Base-by-base conservation (phyloP, 2,113 vertebrate genomes). In the Eonycteris spelaea region DNA sequence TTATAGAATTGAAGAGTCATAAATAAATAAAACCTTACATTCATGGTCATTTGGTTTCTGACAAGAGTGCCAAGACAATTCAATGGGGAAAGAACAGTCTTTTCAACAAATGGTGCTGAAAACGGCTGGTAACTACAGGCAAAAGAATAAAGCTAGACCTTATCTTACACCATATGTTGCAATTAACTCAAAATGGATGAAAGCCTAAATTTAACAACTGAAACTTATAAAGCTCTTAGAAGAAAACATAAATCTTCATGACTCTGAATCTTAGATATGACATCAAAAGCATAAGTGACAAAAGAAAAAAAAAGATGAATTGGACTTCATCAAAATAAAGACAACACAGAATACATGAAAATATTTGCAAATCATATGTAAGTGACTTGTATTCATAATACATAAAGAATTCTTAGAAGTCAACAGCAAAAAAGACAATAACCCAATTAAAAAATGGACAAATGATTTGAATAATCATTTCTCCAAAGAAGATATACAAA, bases 121-220 rank as follows among this genome's bases (percentile, higher is more conserved):
- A 43, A 86, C 21, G 90, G 43, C 35, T 86, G 30, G 18, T 71
- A 35, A 38, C 24, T 19, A 70, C n/a, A 51, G n/a, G 16, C 43
- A 53, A 88, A 83, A 84, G 70, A 63, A 85, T 45, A 19, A 74
- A 90, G 48, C 6, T 85, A 14, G 30, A 70, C 19, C 38, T 19
- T 65, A 80, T 43, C 14, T 84, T 51, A 71, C 10, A 90, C 2
- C 19, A 71, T 55, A 95, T 16, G 74, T 0, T 77, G 48, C 85
- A 91, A 55, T 83, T 75, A 95, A 91, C 33, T 74, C 21, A 92
- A 95, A 67, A 87, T 67, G 33, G 67, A 92, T 57, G 74, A 95
- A 79, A 87, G 57, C 57, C 18, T 59, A 90, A 40, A 82, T 83
- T 6, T 65, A 93, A 93, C 15, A 95, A 48, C 14, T 85, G 83